phyloP scores from a whole-genome alignment of 1,140 invertebrate species.

The Ooceraea biroi region DNA sequence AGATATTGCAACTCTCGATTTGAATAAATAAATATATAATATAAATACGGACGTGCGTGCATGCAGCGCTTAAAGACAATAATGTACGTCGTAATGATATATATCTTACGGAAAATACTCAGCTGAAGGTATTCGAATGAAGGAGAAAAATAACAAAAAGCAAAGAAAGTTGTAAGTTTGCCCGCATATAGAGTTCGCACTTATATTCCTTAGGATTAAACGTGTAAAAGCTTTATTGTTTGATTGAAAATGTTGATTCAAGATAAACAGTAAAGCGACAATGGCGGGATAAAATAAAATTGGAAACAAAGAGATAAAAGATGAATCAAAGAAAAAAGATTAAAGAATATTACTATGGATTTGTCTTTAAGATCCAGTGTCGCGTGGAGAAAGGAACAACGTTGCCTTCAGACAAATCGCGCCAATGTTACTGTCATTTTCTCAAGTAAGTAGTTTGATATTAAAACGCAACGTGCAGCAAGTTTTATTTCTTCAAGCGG shows the following conservation, averaged over 20 bases:
- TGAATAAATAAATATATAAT: slow-evolving; percentile 59
- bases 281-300: too few relatives aligned
- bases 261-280: too few relatives aligned
- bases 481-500: background rate
- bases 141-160: background rate
- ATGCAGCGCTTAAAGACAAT: background rate
- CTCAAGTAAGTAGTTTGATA: background rate
- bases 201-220: background rate
- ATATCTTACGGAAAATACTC: background rate
- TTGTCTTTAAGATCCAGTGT: background rate
- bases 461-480: background rate
- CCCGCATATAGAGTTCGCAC: background rate
- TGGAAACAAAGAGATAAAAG: too few relatives aligned
- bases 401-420: background rate
- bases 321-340: background rate
- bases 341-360: background rate
- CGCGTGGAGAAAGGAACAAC: background rate
- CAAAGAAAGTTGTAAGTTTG: background rate
- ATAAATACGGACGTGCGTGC: background rate
- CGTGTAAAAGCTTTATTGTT: too few relatives aligned
- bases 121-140: background rate
- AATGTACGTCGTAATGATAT: background rate
- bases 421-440: background rate
- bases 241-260: too few relatives aligned
- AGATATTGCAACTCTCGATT: slow-evolving; percentile 50